Percentiles rank a stretch among this genome's conserved stretches.
phyloP scores from a whole-genome alignment of 2,888 invertebrate genomes.

The Liopterus haemorrhoidalis region DNA sequence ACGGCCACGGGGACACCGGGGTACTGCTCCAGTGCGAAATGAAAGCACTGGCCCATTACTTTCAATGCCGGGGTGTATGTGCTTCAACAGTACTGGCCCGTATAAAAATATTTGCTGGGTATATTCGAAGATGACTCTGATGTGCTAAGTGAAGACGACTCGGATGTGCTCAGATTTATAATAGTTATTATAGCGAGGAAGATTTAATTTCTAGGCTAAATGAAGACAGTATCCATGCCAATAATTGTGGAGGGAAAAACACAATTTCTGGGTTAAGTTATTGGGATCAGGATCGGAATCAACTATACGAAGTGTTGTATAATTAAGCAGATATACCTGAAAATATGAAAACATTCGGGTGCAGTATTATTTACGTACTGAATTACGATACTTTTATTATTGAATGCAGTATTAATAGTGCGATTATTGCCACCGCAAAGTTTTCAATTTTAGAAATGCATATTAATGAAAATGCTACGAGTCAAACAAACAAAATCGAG shows the following conservation, averaged over 20 bases:
- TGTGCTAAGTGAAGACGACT: slow-evolving; percentile 35
- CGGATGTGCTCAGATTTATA: slow-evolving; percentile 28
- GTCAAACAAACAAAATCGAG: slow-evolving; percentile 46
- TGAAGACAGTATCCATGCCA: not conserved
- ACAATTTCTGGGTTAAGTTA: not conserved
- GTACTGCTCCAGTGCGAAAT: no score
- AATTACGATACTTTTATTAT: slow-evolving; percentile 35
- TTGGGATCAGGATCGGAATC: slow-evolving; percentile 9
- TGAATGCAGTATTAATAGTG: slow-evolving; percentile 25
- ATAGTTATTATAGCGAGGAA: slow-evolving; percentile 34
- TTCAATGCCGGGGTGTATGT: no score
- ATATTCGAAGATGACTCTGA: no score
- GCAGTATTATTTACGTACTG: slow-evolving; percentile 42
- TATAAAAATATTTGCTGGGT: no score
- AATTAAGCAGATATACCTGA: slow-evolving; percentile 42
- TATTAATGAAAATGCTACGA: slow-evolving; percentile 47
- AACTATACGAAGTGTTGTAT: slow-evolving; percentile 41
- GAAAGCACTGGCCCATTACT: no score
- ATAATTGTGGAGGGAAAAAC: slow-evolving; percentile 3
- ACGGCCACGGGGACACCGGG: no score
- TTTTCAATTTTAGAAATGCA: slow-evolving; percentile 50
- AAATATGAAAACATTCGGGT: slow-evolving; percentile 40
- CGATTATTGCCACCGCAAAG: slow-evolving; percentile 42
- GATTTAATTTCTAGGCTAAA: not conserved
- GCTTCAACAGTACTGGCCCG: no score